Evolutionary conservation across 2,888 invertebrate genomes (phyloP), one percentile per base, ranked within the genome.

Genomic region (Resseliella maxima): DNA sequence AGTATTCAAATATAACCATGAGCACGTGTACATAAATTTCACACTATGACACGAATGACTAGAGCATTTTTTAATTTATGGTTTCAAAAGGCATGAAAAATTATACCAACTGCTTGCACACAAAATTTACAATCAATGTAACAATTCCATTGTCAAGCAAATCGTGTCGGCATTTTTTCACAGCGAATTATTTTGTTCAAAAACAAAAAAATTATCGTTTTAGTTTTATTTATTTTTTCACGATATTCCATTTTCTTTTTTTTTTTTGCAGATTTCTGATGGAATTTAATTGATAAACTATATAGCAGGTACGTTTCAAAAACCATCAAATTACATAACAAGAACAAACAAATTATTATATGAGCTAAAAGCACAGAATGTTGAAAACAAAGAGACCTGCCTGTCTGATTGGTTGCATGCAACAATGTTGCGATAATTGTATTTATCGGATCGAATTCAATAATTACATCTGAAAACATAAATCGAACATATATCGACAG

Each of bases 41-140:
- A 35, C 27, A 31, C 31, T 24, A 15, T 72, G 72, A 72, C 72
- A 72, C 31, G 1, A 72, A 59, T 59, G 59, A 24, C 59, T 24
- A 5, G 72, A 59, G 72, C 31, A 31, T 31, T 31, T 72, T 72
- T 72, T 31, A 72, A 72, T 72, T 72, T 72, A 72, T 72, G 72
- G 18, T 12, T 31, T 31, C n/a, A 72, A 31, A 31, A 72, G 3
- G 6, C 72, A 72, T 72, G 72, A 72, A 72, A 72, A 72, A 72
- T 72, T 31, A 72, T 72, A n/a, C 72, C 0, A 2, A 3, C 31
- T 31, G 6, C 31, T 31, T n/a, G n/a, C 35, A 72, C 3, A 8
- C 21, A 31, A 72, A 35, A 72, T 72, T 72, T 72, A 72, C 31
- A 31, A 72, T 72, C 31, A 31, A 72, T 72, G 31, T 72, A 3